phyloP scores from a whole-genome alignment of 2,888 invertebrate genomes.

The Ferrisia virgata region DNA sequence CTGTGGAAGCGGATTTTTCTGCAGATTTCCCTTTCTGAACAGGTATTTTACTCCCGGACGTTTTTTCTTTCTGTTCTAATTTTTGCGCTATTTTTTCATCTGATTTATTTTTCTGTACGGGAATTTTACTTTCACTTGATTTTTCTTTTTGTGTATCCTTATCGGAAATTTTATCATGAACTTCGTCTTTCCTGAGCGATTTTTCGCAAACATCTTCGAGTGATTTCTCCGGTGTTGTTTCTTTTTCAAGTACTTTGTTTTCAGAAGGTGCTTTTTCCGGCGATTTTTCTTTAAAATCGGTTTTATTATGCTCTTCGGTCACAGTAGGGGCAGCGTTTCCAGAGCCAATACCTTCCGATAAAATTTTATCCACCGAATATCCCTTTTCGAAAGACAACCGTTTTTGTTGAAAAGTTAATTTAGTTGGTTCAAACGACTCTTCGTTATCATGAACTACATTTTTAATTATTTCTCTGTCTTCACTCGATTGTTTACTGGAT shows the following conservation, averaged over 20 bases:
- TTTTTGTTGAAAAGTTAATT: constrained; percentile 50
- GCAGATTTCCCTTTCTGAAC: neutral
- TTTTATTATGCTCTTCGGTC: neutral
- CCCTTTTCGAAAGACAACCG: constrained; percentile 51
- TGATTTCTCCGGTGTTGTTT: neutral
- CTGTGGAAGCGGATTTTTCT: neutral
- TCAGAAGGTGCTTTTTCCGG: neutral
- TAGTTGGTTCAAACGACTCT: constrained; percentile 49
- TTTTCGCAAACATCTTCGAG: neutral
- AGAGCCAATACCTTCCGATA: constrained; percentile 38
- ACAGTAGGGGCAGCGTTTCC: neutral
- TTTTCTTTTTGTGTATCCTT: neutral
- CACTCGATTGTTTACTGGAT: neutral
- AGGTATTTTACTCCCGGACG: neutral
- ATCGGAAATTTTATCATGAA: constrained; percentile 25
- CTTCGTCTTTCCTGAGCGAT: neutral
- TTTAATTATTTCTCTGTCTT: constrained; percentile 35
- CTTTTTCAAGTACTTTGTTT: neutral
- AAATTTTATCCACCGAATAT: constrained; percentile 45
- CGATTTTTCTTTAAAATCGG: too few species aligned
- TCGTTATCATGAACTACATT: neutral
- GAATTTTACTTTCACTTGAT: neutral
- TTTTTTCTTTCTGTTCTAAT: neutral
- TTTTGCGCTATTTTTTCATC: neutral
- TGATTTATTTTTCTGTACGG: neutral